Percentiles rank a stretch among this genome's conserved stretches.
phyloP scores from a whole-genome alignment of 2,113 vertebrate species.

The Syngnathus scovelli region DNA sequence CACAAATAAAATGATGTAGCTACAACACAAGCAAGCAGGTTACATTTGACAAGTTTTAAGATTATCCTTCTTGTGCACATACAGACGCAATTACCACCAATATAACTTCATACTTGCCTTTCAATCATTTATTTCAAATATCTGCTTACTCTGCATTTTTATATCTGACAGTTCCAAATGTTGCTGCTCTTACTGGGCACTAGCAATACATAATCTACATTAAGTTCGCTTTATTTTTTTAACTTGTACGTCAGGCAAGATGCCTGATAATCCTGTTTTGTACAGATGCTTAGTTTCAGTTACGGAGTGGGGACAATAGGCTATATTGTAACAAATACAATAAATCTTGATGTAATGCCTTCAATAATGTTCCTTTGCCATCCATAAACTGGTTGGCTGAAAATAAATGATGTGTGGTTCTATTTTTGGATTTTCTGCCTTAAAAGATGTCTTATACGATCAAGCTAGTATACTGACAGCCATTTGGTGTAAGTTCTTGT shows the following conservation, averaged over 20 bases:
- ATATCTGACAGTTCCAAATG: not conserved
- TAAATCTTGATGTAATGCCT: slow-evolving; percentile 26
- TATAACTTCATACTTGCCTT: slow-evolving; percentile 12
- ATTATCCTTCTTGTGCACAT: not conserved
- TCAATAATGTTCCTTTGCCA: slow-evolving; percentile 25
- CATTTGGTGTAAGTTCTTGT: slow-evolving; percentile 40
- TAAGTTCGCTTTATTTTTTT: not conserved
- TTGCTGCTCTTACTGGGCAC: not conserved
- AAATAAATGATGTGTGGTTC: slow-evolving; percentile 2
- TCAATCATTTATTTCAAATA: slow-evolving; percentile 23
- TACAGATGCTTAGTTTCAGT: slow-evolving; percentile 6
- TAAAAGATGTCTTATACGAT: slow-evolving; percentile 58
- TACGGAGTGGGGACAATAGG: slow-evolving; percentile 13
- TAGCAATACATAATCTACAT: slow-evolving; percentile 1
- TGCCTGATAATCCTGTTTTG: slow-evolving; percentile 6
- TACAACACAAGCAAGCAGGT: not conserved
- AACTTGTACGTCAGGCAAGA: slow-evolving; percentile 12
- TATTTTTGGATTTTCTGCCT: slow-evolving; percentile 56
- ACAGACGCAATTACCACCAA: not conserved
- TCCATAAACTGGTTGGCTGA: not conserved
- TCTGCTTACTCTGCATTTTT: slow-evolving; percentile 15
- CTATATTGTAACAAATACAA: slow-evolving; percentile 6
- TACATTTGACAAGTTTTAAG: not conserved
- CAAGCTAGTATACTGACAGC: slow-evolving; percentile 27
- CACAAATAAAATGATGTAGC: not conserved